These are phyloP conservation scores for Troilus luridus DNA, from an alignment of 2,888 invertebrate species.

Conservation along the genomic window DNA sequence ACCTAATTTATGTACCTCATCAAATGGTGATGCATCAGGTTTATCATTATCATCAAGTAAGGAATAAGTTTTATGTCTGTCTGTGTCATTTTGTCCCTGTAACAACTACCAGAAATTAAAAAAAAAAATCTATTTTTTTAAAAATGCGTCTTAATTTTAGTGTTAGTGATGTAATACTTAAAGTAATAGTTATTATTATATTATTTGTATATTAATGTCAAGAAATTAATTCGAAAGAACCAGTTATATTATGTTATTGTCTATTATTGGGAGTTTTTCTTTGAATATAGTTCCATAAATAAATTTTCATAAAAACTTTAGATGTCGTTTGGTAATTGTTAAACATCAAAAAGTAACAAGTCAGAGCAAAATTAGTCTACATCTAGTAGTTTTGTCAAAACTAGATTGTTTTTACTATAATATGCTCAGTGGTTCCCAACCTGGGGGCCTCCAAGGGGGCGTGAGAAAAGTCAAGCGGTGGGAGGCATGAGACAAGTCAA, in stretches of 20 bases:
- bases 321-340: neutral
- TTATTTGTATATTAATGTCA: neutral
- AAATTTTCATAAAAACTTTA: neutral
- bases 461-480: too few relatives aligned
- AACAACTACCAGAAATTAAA: constrained; percentile 30
- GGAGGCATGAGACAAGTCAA: too few relatives aligned
- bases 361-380: too few relatives aligned
- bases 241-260: neutral
- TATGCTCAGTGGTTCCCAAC: too few relatives aligned
- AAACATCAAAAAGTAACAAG: too few relatives aligned
- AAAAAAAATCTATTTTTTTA: neutral
- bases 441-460: too few relatives aligned
- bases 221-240: neutral
- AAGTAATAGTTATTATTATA: neutral
- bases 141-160: neutral
- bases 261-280: neutral
- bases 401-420: neutral
- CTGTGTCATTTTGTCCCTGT: constrained; percentile 17
- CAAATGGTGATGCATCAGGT: neutral
- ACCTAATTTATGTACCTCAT: constrained; percentile 14
- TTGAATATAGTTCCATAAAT: neutral
- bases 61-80: constrained; percentile 19
- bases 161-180: neutral
- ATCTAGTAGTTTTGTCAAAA: neutral
- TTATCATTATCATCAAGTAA: constrained; percentile 8